Conservation (phyloP, 2,797 vertebrate genomes). For the Anniella stebbinsi region DNA sequence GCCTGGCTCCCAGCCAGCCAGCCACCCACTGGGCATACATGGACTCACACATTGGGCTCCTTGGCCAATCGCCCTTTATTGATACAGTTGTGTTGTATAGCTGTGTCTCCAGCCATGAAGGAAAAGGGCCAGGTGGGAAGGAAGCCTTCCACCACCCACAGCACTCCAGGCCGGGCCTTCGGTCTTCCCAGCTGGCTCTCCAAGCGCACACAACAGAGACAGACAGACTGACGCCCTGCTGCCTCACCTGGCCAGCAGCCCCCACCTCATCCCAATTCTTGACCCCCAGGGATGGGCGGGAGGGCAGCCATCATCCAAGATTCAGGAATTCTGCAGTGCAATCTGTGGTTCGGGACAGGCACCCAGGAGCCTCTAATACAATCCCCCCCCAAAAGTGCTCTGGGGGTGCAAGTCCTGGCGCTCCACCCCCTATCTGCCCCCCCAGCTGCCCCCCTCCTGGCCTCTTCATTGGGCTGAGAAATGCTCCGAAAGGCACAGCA, state of each 20-base stretch:
- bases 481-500: conserved; percentile 60
- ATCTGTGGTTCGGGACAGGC: no score
- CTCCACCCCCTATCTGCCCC: not conserved
- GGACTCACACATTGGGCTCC: rapidly evolving
- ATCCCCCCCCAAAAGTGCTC: no score
- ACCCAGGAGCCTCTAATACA: not conserved
- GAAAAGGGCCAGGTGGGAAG: not conserved
- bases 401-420: not conserved
- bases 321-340: not conserved
- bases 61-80: conserved; percentile 1
- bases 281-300: not conserved
- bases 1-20: not conserved
- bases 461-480: not conserved
- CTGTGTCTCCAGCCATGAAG: not conserved
- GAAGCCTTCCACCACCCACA: not conserved
- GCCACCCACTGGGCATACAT: not conserved
- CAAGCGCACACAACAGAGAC: not conserved
- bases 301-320: not conserved
- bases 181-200: not conserved
- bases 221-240: not conserved
- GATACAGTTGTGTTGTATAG: not conserved
- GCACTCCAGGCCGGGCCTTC: not conserved
- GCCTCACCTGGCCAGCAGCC: not conserved
- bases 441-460: not conserved
- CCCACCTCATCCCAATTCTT: not conserved